phyloP scores from a whole-genome alignment of 1,140 invertebrate species.

The Druon quercuslanigerum region DNA sequence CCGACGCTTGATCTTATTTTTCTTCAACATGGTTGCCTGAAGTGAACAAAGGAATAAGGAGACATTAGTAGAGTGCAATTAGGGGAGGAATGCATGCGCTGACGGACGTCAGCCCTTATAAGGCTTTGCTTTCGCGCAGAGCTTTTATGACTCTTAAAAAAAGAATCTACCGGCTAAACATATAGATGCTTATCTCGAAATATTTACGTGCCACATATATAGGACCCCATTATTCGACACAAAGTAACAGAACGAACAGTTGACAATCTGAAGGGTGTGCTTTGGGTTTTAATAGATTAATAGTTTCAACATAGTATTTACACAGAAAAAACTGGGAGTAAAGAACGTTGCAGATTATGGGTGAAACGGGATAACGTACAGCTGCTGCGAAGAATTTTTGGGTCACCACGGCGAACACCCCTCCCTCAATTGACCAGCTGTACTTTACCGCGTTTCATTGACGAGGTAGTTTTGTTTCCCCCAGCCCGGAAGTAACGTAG shows the following conservation, averaged over 20 bases:
- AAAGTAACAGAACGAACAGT: constrained; percentile 39
- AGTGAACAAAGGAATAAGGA: constrained; percentile 75
- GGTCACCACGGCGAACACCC: too few species aligned
- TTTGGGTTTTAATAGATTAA: background rate
- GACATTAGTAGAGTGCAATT: constrained; percentile 70
- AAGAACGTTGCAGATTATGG: too few species aligned
- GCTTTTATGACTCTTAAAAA: constrained; percentile 3
- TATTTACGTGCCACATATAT: constrained; percentile 59
- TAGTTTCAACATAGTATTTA: background rate
- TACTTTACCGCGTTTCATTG: too few species aligned
- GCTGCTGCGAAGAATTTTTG: too few species aligned
- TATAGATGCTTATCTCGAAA: constrained; percentile 48
- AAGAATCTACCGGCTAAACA: constrained; percentile 29
- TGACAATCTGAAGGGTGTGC: background rate
- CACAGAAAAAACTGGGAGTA: too few species aligned
- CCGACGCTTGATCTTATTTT: constrained; percentile 95
- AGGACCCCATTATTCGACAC: constrained; percentile 48
- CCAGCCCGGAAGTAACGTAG: too few species aligned
- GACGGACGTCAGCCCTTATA: constrained; percentile 61
- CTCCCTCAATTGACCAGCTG: too few species aligned
- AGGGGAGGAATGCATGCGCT: constrained; percentile 69
- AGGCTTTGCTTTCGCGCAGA: constrained; percentile 46
- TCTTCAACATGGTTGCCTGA: constrained; percentile 93
- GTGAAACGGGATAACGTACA: too few species aligned
- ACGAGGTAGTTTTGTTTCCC: too few species aligned